phyloP scores from a whole-genome alignment of 2,113 vertebrate genomes.

The Callospermophilus lateralis region DNA sequence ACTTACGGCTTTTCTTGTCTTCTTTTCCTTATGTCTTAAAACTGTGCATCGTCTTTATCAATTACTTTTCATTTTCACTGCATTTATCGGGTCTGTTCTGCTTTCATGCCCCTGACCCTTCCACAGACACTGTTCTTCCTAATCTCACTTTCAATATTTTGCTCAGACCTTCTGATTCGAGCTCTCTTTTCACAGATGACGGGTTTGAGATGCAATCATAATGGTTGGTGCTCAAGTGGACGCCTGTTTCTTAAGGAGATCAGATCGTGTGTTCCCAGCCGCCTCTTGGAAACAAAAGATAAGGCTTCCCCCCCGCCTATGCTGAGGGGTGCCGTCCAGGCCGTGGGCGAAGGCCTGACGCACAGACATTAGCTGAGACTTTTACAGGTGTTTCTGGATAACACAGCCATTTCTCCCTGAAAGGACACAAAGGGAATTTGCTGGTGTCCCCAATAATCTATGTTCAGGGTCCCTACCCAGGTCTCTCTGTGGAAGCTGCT shows the following conservation, averaged over 20 bases:
- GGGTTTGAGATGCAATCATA: conserved; percentile 58
- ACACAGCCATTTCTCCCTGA: not conserved
- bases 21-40: conserved; percentile 70
- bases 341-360: fast-evolving
- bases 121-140: conserved; percentile 68
- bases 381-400: not conserved
- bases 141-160: conserved; percentile 80
- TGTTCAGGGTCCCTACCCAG: not conserved
- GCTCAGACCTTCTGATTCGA: conserved; percentile 57
- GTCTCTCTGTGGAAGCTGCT: not conserved
- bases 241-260: conserved; percentile 58
- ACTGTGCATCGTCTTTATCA: conserved; percentile 74
- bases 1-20: conserved; percentile 58
- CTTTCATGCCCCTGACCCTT: conserved; percentile 76
- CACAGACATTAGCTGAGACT: not conserved
- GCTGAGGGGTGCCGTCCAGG: not conserved
- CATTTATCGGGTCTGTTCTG: conserved; percentile 75
- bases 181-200: conserved; percentile 66
- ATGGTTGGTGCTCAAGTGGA: not conserved
- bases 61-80: conserved; percentile 64
- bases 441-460: not conserved
- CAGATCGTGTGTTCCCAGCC: not conserved
- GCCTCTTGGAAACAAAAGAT: conserved; percentile 69
- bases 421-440: not conserved
- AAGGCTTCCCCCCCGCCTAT: not conserved